A percentile compares a stretch with the other conserved stretches of the same genome.
Conservation (phyloP, 1,140 invertebrate species). For the Camponotus vicinus region DNA sequence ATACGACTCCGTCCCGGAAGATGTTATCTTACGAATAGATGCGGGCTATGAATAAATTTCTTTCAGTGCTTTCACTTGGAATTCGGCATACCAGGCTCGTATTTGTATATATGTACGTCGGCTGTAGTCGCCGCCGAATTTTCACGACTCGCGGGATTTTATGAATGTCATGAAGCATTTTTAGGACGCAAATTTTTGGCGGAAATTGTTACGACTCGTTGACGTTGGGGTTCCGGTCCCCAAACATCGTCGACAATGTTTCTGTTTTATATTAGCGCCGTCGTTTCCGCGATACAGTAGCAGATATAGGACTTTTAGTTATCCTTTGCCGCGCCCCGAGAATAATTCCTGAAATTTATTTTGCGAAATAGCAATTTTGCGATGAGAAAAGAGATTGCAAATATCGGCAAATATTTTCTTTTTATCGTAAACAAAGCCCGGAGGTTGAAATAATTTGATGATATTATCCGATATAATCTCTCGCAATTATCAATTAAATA, state of each 20-base stretch:
- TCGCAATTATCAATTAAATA: background rate
- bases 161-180: slow-evolving; percentile 52
- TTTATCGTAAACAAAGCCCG: no score
- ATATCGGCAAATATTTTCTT: background rate
- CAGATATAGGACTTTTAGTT: slow-evolving; percentile 39
- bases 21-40: slow-evolving; percentile 51
- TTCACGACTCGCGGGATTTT: slow-evolving; percentile 54
- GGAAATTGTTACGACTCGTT: slow-evolving; percentile 5
- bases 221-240: no score
- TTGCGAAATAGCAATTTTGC: background rate
- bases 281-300: slow-evolving; percentile 15
- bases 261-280: slow-evolving; percentile 48
- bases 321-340: background rate
- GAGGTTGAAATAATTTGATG: slow-evolving; percentile 3
- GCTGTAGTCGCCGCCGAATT: slow-evolving; percentile 32
- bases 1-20: slow-evolving; percentile 3
- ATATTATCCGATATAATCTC: background rate
- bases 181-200: slow-evolving; percentile 55
- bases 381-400: background rate
- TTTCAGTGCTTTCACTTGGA: slow-evolving; percentile 59
- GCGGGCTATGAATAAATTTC: slow-evolving; percentile 70
- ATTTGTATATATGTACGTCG: slow-evolving; percentile 42
- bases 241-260: slow-evolving; percentile 3
- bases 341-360: slow-evolving; percentile 48
- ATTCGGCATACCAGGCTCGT: slow-evolving; percentile 11